Evolutionary conservation across 2,888 invertebrate genomes (phyloP), one percentile per base, ranked within the genome.

Genomic region (Yponomeuta plumbellus): DNA sequence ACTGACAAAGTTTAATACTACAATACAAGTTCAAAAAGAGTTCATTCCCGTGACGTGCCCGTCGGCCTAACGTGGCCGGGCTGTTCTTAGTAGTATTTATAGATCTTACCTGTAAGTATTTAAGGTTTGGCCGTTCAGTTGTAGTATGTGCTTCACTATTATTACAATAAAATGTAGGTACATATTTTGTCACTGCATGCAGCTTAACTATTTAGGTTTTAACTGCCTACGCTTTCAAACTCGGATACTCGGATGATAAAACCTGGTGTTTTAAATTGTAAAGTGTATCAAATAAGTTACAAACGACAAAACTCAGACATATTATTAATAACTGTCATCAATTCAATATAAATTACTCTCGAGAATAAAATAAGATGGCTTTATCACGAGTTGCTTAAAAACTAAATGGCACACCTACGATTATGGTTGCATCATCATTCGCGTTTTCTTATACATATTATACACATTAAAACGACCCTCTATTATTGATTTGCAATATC

Each of bases 351-450:
- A 61, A 52, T 17, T 3, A 8, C 34, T 34, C 17, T 52, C 44
- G 13, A 52, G 17, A 52, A 52, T 52, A 52, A 52, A 13, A 52
- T 52, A 52, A 52, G 44, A 57, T 23, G 22, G 11, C 59, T 59
- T 59, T 59, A 59, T 59, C 59, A 59, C 21, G 26, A n/a, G 26
- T 26, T 20, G 23, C n/a, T 39, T 26, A 61, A 61, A 61, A 61
- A 61, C 61, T 61, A 13, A 61, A 61, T 61, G 39, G 39, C 61
- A 13, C 17, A 52, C 39, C 39, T 52, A 52, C 44, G 17, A 0
- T 52, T 17, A 17, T 52, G 17, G 44, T 17, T 17, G 34, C 34
- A 34, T 34, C 8, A 34, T 34, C 3, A 34, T 6, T 34, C 8
- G 34, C 34, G 34, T 34, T 34, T 34, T 13, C 44, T 17, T 17